These are phyloP conservation scores for Himalopsyche anomala DNA, from an alignment of 2,888 invertebrate species.

Conservation along the genomic window DNA sequence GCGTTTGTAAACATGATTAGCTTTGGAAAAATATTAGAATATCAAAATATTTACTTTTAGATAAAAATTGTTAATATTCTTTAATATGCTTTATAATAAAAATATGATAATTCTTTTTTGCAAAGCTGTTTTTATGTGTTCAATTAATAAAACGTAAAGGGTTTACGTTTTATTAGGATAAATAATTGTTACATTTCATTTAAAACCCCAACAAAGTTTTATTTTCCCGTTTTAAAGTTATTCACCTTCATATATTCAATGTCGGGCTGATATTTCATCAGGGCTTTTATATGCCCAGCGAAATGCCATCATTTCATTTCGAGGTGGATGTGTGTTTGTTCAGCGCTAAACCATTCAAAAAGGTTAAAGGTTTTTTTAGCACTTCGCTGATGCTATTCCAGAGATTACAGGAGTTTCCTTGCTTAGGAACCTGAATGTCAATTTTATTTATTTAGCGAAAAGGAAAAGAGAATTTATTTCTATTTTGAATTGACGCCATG, in stretches of 20 bases:
- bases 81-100: no score
- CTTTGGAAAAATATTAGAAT: no score
- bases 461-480: background rate
- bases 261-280: background rate
- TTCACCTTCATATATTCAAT: background rate
- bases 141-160: no score
- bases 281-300: constrained; percentile 8
- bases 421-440: background rate
- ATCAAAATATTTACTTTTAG: no score
- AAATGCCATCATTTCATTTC: constrained; percentile 1
- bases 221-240: background rate
- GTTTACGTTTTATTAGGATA: no score
- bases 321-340: constrained; percentile 4
- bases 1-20: no score
- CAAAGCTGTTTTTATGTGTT: no score
- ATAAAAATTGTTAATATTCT: no score
- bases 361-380: constrained; percentile 29
- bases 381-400: constrained; percentile 2
- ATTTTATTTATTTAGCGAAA: constrained; percentile 8
- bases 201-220: background rate
- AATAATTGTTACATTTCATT: no score
- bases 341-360: constrained; percentile 20
- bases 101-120: no score
- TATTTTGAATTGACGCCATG: background rate
- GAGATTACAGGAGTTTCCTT: constrained; percentile 30